Conservation (phyloP, 1,140 invertebrate genomes). For the Drosophila lacteicornis region DNA sequence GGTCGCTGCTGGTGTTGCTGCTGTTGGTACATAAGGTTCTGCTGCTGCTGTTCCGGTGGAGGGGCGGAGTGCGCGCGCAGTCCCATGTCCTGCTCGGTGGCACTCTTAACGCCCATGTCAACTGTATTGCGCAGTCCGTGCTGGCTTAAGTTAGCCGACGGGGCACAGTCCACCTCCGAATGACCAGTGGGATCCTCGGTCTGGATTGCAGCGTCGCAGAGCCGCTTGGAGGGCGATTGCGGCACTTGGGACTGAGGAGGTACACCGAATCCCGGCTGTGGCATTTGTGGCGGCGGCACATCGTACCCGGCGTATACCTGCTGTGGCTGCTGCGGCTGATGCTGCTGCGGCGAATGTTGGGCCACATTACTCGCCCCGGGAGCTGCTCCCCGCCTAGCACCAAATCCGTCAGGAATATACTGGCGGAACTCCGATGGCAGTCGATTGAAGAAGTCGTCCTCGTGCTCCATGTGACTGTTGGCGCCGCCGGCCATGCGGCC, state of each 20-base stretch:
- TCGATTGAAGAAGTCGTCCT: constrained; percentile 87
- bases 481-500: constrained; percentile 69
- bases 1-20: constrained; percentile 77
- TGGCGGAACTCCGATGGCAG: constrained; percentile 87
- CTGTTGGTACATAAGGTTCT: constrained; percentile 86
- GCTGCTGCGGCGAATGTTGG: constrained; percentile 37
- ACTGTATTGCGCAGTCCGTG: constrained; percentile 91
- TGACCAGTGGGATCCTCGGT: constrained; percentile 73
- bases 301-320: constrained; percentile 53
- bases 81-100: constrained; percentile 87
- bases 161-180: constrained; percentile 72
- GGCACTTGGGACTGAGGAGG: constrained; percentile 69
- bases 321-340: constrained; percentile 53
- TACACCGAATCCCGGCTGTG: constrained; percentile 61
- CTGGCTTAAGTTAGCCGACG: constrained; percentile 86
- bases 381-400: constrained; percentile 82
- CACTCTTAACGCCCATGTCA: constrained; percentile 90
- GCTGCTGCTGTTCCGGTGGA: constrained; percentile 77
- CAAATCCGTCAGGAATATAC: constrained; percentile 86
- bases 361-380: constrained; percentile 58
- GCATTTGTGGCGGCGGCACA: constrained; percentile 26
- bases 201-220: constrained; percentile 85
- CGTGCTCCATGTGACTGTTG: constrained; percentile 64
- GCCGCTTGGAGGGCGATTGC: constrained; percentile 71
- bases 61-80: constrained; percentile 85